Conservation (phyloP, 1,140 invertebrate species). For the Brachionus paranguensis region DNA sequence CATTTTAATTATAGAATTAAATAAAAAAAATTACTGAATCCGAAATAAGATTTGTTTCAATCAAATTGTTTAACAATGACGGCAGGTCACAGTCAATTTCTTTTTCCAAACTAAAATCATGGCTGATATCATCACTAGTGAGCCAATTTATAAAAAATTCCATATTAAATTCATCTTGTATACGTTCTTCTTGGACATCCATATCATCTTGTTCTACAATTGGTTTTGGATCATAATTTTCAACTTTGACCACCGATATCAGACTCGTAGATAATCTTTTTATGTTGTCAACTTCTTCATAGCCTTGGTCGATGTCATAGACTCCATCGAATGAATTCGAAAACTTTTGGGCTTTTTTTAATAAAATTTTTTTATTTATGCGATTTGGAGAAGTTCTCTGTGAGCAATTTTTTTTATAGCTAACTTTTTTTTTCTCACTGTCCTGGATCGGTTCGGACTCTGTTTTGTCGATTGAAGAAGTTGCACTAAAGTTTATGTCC, state of each 20-base stretch:
- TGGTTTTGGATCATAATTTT: not conserved
- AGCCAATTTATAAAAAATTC: constrained; percentile 35
- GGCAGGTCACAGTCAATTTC: not conserved
- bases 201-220: not conserved
- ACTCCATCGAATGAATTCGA: not conserved
- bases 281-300: not conserved
- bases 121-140: not conserved
- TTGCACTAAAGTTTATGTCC: not conserved
- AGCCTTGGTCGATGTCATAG: not conserved
- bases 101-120: not conserved
- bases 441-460: not conserved
- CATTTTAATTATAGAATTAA: not conserved
- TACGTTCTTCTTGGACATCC: not conserved
- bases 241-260: not conserved
- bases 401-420: not conserved
- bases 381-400: not conserved
- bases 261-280: not conserved
- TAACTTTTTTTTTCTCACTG: not conserved
- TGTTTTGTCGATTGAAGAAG: not conserved
- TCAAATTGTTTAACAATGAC: not conserved
- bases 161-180: constrained; percentile 15
- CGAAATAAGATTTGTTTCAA: not conserved
- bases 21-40: not conserved
- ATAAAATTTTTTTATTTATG: not conserved
- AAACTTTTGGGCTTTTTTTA: not conserved